A percentile compares a stretch with the other conserved stretches of the same genome.
These are phyloP conservation scores for Rattus rattus DNA, from an alignment of 2,113 vertebrate genomes.

Conservation along the genomic window DNA sequence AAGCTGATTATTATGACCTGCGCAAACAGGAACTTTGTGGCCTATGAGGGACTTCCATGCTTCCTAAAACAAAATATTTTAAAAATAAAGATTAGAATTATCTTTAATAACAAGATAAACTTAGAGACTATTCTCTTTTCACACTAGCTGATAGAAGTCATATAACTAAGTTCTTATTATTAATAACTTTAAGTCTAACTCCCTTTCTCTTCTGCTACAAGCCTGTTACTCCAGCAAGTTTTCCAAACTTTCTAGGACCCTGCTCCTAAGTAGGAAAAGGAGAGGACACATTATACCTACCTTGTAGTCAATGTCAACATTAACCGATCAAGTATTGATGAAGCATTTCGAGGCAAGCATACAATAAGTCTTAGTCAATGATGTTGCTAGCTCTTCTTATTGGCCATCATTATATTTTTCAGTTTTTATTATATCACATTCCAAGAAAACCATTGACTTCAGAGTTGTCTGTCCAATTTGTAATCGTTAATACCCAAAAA, in stretches of 20 bases:
- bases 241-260: background rate
- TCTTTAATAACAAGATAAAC: background rate
- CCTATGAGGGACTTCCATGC: background rate
- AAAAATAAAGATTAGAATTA: conserved; percentile 3
- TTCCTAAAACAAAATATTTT: background rate
- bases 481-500: background rate
- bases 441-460: background rate
- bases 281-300: background rate
- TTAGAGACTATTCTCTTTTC: background rate
- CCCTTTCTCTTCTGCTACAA: background rate
- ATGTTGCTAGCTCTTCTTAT: background rate
- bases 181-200: background rate
- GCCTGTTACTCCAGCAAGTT: background rate
- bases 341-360: background rate
- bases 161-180: background rate
- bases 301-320: background rate
- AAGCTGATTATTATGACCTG: background rate
- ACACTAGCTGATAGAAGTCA: background rate
- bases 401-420: background rate
- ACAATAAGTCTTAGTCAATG: background rate
- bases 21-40: background rate
- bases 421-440: background rate
- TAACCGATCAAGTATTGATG: background rate
- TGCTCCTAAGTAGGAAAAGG: background rate
- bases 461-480: background rate